Percentiles rank a stretch among this genome's conserved stretches.
Conservation (phyloP, 2,888 invertebrate genomes). For the Aporophyla nigra region DNA sequence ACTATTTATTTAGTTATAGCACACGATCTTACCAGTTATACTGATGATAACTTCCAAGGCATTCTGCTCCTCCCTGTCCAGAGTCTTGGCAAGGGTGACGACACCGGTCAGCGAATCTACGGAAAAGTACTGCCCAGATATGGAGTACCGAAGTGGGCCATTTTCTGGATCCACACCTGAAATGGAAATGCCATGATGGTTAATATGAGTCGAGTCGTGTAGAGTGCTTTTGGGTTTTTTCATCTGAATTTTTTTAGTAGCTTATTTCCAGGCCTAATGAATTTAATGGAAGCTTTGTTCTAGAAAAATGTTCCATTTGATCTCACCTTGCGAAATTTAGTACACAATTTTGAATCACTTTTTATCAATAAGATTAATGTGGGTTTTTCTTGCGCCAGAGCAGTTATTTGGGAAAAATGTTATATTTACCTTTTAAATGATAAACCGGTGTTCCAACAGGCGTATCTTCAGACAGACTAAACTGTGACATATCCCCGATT, state of each 20-base stretch:
- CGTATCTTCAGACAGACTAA: slow-evolving; percentile 94
- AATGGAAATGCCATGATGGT: background rate
- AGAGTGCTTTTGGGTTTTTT: too few relatives aligned
- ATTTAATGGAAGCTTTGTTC: too few relatives aligned
- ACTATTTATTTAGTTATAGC: background rate
- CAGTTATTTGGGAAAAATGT: too few relatives aligned
- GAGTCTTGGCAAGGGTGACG: slow-evolving; percentile 92
- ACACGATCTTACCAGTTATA: slow-evolving; percentile 92
- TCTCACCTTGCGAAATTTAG: too few relatives aligned
- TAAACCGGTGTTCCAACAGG: slow-evolving; percentile 94
- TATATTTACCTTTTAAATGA: slow-evolving; percentile 92
- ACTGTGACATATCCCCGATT: slow-evolving; percentile 94
- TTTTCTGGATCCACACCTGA: slow-evolving; percentile 94
- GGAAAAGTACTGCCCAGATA: slow-evolving; percentile 95
- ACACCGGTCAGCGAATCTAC: slow-evolving; percentile 95
- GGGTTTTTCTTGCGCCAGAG: too few relatives aligned
- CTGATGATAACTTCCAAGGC: slow-evolving; percentile 95
- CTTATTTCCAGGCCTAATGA: background rate
- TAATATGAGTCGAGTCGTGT: background rate
- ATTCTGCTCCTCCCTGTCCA: slow-evolving; percentile 94
- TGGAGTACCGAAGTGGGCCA: slow-evolving; percentile 93
- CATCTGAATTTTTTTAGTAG: too few relatives aligned
- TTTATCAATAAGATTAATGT: too few relatives aligned
- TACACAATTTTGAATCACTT: too few relatives aligned
- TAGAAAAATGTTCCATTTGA: too few relatives aligned